Evolutionary conservation across 2,888 invertebrate genomes (phyloP).

Genomic region (Tenthredo scrophulariae): DNA sequence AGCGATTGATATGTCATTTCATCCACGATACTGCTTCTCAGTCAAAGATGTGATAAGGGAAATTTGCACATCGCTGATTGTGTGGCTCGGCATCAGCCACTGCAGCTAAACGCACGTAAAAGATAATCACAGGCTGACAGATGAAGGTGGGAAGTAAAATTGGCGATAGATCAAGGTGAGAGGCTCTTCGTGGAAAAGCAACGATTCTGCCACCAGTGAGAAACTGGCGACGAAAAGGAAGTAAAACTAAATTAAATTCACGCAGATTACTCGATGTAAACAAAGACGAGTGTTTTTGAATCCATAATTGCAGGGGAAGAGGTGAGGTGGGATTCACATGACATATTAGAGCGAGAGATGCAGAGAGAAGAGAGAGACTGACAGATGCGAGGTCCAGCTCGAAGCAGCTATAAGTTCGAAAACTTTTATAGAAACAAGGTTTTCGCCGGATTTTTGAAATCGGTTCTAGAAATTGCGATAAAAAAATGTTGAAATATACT

Average conservation of each 20-base stretch:
- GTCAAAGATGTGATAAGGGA: background rate
- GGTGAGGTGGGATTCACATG: background rate
- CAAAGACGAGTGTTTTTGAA: conserved; percentile 35
- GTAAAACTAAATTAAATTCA: background rate
- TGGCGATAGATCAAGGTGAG: background rate
- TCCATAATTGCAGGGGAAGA: conserved; percentile 17
- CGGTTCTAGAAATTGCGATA: background rate
- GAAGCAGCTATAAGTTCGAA: no score
- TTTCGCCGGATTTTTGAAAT: background rate
- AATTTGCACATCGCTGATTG: background rate
- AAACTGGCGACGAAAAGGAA: background rate
- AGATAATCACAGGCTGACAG: background rate
- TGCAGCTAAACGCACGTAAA: background rate
- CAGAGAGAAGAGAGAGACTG: background rate
- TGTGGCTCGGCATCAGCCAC: background rate
- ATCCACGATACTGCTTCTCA: background rate
- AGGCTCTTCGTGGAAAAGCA: background rate
- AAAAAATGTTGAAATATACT: background rate
- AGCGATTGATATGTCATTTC: conserved; percentile 2
- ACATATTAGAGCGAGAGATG: background rate
- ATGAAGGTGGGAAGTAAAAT: background rate
- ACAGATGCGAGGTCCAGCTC: background rate
- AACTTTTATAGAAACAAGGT: background rate
- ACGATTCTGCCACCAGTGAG: background rate
- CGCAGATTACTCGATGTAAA: conserved; percentile 24